phyloP scores from a whole-genome alignment of 2,113 vertebrate genomes.

The Heterochromis multidens region DNA sequence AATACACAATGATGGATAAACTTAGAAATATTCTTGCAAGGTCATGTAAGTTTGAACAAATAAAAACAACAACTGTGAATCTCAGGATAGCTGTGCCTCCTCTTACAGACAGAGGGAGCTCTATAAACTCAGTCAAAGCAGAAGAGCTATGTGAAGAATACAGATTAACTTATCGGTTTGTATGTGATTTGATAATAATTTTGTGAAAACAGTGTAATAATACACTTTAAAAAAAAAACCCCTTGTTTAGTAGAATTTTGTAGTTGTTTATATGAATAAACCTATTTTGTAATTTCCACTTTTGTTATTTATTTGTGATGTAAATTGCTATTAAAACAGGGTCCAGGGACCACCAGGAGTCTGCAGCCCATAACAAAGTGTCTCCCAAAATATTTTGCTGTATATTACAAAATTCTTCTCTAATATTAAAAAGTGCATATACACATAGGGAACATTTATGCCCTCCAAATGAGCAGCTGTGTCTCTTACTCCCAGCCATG shows the following conservation, averaged over 20 bases:
- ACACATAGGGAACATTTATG: neutral
- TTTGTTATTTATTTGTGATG: neutral
- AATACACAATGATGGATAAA: conserved; percentile 10
- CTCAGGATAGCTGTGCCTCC: conserved; percentile 64
- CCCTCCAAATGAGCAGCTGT: neutral
- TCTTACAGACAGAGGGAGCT: conserved; percentile 32
- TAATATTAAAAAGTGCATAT: neutral
- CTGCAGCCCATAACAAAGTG: neutral
- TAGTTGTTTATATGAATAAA: conserved; percentile 72
- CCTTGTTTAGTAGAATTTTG: conserved; percentile 58
- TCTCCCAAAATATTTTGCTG: neutral
- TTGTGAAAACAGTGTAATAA: conserved; percentile 52
- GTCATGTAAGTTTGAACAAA: conserved; percentile 14
- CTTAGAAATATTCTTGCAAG: conserved; percentile 15
- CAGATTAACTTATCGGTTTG: conserved; percentile 34
- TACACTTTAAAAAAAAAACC: conserved; percentile 8
- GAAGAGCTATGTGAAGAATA: conserved; percentile 21
- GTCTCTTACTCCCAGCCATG: neutral
- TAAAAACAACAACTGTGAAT: conserved; percentile 20
- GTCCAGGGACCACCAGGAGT: neutral
- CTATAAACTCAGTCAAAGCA: conserved; percentile 11
- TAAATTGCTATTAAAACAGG: neutral
- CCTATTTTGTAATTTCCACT: conserved; percentile 60
- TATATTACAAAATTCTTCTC: neutral
- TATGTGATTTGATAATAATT: conserved; percentile 66